Evolutionary conservation across 1,140 invertebrate genomes (phyloP), one percentile per base, ranked within the genome.

Genomic region (Mamestra configurata): DNA sequence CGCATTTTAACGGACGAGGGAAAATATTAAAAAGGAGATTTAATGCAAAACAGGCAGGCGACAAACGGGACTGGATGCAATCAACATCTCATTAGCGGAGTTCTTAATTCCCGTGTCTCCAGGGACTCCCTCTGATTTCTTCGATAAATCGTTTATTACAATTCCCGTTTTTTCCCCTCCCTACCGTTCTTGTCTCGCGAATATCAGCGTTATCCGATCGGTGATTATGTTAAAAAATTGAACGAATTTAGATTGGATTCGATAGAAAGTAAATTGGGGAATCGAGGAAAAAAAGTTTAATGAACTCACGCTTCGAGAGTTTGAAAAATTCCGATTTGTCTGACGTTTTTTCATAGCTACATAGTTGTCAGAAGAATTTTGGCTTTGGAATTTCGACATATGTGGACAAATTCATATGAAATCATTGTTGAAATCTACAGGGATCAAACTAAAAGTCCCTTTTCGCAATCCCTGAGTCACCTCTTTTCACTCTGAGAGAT

Each of bases 21-120:
- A 86, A 86, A 84, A 80, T 79, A 83, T 79, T 80, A 80, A 86
- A 83, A 84, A 88, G 79, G 82, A 87, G 86, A 87, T 87, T 88
- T 86, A 89, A 91, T 86, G 86, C 83, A 86, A 87, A 89, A 81
- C 79, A 85, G 81, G 79, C 79, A 84, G 79, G 79, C 84, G 88
- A 87, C 85, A 90, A 90, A 86, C 86, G 87, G 83, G 80, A 82
- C 82, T 83, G 82, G 85, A 87, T 85, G 88, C 90, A 92, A 93
- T 93, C 91, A 93, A 91, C 92, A 92, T 93, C 90, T 92, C 89
- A 93, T 93, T 93, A 93, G 89, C 70, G 87, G 84, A 86, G 79
- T 88, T 86, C 87, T 91, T 92, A 92, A 92, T 92, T 92, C 89
- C 79, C 79, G 86, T 88, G 84, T 90, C 89, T 82, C 81, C 37